Evolutionary conservation across 1,140 invertebrate species (phyloP).

Genomic region (Arctopsyche grandis): DNA sequence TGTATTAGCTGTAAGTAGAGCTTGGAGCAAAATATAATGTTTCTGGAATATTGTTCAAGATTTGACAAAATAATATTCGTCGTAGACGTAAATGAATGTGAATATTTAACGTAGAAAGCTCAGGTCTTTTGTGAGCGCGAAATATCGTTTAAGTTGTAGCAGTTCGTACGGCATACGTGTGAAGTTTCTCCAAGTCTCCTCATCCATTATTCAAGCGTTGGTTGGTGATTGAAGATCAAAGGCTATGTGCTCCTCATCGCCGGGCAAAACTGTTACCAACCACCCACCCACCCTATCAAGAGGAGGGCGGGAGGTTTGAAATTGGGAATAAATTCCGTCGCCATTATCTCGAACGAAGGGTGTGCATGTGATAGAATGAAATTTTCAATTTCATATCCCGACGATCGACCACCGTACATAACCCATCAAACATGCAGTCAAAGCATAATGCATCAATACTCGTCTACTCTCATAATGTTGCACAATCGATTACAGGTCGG

Average conservation of each 20-base stretch:
- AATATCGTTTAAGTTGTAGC: slow-evolving; percentile 33
- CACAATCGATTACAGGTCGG: no score
- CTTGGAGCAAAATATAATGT: no score
- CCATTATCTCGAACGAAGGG: slow-evolving; percentile 34
- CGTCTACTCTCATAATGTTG: no score
- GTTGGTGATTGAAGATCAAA: slow-evolving; percentile 50
- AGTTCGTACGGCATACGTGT: slow-evolving; percentile 44
- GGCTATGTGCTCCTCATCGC: slow-evolving; percentile 28
- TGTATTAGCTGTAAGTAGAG: no score
- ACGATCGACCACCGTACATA: not conserved
- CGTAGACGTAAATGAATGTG: no score
- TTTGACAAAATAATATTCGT: no score
- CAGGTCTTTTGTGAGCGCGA: slow-evolving; percentile 11
- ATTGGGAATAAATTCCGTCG: slow-evolving; percentile 47
- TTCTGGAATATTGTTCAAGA: no score
- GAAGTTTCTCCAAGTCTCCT: slow-evolving; percentile 44
- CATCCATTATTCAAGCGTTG: slow-evolving; percentile 50
- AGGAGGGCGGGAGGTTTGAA: not conserved
- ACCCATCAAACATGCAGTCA: no score
- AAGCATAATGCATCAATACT: no score
- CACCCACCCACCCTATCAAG: not conserved
- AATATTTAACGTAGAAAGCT: not conserved
- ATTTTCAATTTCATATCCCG: slow-evolving; percentile 46
- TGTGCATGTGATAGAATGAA: slow-evolving; percentile 37
- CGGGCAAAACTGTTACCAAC: slow-evolving; percentile 20